Evolutionary conservation across 2,797 vertebrate species (phyloP), one percentile per base, ranked within the genome.

Genomic region (Eutrigla gurnardus): DNA sequence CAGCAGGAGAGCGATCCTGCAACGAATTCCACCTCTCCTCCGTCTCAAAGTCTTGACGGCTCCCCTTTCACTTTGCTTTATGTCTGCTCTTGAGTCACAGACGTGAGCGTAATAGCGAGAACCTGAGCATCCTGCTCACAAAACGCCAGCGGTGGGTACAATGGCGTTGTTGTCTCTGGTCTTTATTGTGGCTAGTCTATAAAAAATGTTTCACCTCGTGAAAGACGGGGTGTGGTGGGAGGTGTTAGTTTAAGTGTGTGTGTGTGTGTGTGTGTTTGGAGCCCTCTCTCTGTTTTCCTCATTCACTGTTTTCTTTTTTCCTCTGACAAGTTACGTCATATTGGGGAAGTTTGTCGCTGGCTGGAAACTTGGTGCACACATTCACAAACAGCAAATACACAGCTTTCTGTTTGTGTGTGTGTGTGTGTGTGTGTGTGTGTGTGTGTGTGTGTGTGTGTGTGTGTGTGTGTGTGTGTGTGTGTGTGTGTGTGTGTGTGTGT

Each of bases 1-100:
- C 79, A 70, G 80, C 71, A 49, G 25, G 25, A 25, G 73, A 84
- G 75, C 65, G 37, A 55, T 77, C 70, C 83, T 87, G 73, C 70
- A 70, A 69, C 64, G 52, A 77, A 90, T 87, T 89, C 89, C 70
- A 67, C 75, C 70, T 77, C 76, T 87, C 74, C 70, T 80, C 62
- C 75, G 80, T 86, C 62, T 71, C 43, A 55, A 60, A 76, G 71
- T 86, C 77, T 35, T 70, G 74, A 65, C 7, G 14, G 66, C 74
- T 93, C 83, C 53, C 37, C 71, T 90, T 90, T 90, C 86, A 46
- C 80, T 69, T 62, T 58, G 52, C 71, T 88, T 89, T 82, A 72
- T 80, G 77, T 81, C 75, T 65, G 33, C 74, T 52, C 17, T 70
- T 18, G 59, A 74, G 45, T 75, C 78, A 59, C 49, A 81, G 75